phyloP scores from a whole-genome alignment of 23 tunicate species.

The Styela plicata region DNA sequence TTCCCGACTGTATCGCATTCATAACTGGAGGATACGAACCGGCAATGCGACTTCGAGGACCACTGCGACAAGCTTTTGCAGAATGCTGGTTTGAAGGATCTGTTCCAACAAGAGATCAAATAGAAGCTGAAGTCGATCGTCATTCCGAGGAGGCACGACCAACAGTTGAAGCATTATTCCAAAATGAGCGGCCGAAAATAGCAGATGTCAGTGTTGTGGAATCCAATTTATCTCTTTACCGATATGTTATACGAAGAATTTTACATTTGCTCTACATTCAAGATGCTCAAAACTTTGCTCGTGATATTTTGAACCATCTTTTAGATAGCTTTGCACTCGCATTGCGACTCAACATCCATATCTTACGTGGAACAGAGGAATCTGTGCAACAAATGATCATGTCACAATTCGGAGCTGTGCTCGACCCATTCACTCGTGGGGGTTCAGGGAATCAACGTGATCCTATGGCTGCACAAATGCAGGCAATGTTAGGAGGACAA shows the following conservation, averaged over 20 bases:
- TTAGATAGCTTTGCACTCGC: constrained; percentile 11
- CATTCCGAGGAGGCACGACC: constrained; percentile 7
- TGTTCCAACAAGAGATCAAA: constrained; percentile 12
- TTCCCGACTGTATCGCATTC: constrained; percentile 5
- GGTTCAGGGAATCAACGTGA: not conserved
- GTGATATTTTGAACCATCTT: constrained; percentile 7
- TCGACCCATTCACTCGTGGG: constrained; percentile 3
- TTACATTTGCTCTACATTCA: constrained; percentile 31
- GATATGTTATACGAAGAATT: constrained; percentile 24
- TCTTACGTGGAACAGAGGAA: constrained; percentile 13
- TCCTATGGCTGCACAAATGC: constrained; percentile 22
- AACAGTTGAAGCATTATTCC: constrained; percentile 7
- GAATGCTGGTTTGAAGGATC: constrained; percentile 26
- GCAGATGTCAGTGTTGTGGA: constrained; percentile 45
- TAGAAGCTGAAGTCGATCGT: constrained; percentile 23
- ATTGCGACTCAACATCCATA: constrained; percentile 9
- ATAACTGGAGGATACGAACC: not conserved
- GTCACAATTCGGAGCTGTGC: not conserved
- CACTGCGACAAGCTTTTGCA: not conserved
- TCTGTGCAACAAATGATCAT: not conserved
- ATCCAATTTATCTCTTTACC: constrained; percentile 57
- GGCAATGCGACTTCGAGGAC: constrained; percentile 2
- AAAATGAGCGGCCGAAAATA: constrained; percentile 1
- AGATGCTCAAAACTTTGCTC: constrained; percentile 6
- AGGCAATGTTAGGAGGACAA: not conserved